phyloP scores from a whole-genome alignment of 2,113 vertebrate genomes.

The Coregonus clupeaformis region DNA sequence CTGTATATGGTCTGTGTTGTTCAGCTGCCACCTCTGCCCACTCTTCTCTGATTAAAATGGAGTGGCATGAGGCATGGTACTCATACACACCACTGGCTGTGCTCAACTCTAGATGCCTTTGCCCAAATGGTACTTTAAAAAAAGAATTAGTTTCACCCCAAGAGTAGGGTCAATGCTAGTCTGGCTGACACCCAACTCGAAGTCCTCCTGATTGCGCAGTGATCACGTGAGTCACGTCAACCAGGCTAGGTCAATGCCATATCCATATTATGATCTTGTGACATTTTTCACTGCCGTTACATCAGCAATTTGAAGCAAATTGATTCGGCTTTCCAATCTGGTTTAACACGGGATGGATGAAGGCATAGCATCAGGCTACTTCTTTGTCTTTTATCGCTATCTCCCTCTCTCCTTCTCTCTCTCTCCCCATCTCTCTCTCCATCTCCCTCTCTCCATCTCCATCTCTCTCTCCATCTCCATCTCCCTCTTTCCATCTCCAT shows the following conservation, averaged over 20 bases:
- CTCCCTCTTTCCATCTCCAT: no score
- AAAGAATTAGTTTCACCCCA: background rate
- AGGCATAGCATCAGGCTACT: background rate
- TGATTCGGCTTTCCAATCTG: background rate
- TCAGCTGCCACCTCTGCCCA: background rate
- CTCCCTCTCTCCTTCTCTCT: slow-evolving; percentile 1
- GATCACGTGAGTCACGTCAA: no score
- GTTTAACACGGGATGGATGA: background rate
- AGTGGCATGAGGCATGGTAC: background rate
- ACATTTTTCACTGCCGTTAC: background rate
- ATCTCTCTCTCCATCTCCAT: no score
- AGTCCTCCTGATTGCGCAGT: no score
- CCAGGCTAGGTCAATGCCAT: no score
- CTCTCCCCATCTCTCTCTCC: no score
- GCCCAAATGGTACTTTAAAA: no score
- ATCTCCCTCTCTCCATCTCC: no score
- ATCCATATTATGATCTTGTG: background rate
- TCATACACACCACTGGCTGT: background rate
- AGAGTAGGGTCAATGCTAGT: background rate
- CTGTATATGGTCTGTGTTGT: background rate
- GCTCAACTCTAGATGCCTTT: background rate
- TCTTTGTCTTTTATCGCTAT: slow-evolving; percentile 11
- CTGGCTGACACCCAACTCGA: no score
- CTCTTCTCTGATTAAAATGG: background rate
- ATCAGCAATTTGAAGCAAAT: background rate